Evolutionary conservation across 2,113 vertebrate species (phyloP), one percentile per base, ranked within the genome.

Genomic region (Setophaga kirtlandii): DNA sequence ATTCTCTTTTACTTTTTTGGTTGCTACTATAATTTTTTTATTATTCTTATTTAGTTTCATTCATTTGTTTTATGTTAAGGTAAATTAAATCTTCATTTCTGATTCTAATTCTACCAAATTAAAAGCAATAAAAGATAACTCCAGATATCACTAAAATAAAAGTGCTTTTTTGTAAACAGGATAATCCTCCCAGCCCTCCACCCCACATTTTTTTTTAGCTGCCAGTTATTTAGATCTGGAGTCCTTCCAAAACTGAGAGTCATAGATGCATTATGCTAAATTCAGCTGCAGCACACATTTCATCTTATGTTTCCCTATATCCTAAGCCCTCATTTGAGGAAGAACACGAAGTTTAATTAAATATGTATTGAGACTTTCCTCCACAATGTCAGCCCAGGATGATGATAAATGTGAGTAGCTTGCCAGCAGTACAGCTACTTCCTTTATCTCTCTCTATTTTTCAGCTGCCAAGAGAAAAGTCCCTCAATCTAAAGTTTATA

Each of bases 311-410:
- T 87, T 63, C 21, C 47, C 28, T 80, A 19, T 55, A 69, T 67
- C 78, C 39, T 88, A 85, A 91, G 42, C 56, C 94, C 87, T 96
- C 85, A 80, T 93, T 94, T 82, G 76, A 88, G 90, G 94, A 97
- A 94, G 59, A 97, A 94, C 46, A 96, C 93, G 71, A 79, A 87
- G 56, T 96, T 98, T 97, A 96, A 98, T 97, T 95, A 97, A 96
- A 96, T 94, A 78, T 91, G 76, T 52, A 91, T 92, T 90, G 92
- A 94, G 76, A 94, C 22, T 87, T 75, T 77, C 35, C 59, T 87
- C 77, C 33, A 86, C 63, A 59, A 49, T 67, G 65, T 90, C 77
- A 96, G 49, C 37, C 39, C 52, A 70, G 10, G 28, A 67, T 58
- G 71, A 83, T 91, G 87, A 97, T 79, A 97, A 90, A 96, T 90